Conservation (phyloP, 2,888 invertebrate genomes). For the Napeogenes sylphis region DNA sequence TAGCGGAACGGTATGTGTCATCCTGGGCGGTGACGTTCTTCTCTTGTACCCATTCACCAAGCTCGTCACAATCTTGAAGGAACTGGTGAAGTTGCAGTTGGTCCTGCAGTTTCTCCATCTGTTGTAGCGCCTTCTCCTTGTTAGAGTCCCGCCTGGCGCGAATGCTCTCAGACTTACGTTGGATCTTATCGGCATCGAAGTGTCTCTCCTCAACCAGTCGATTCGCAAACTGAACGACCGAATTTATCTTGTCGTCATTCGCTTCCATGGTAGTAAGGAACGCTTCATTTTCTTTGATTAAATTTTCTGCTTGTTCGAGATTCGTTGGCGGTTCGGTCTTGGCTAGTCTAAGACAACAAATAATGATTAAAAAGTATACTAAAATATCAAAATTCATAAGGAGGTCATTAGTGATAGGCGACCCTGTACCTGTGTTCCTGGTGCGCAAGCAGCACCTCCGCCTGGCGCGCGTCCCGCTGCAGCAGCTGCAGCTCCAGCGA, state of each 20-base stretch:
- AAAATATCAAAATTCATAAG: not conserved
- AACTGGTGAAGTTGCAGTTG: slow-evolving; percentile 97
- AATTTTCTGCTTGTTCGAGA: slow-evolving; percentile 97
- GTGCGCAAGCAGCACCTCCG: slow-evolving; percentile 97
- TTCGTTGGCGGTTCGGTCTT: slow-evolving; percentile 97
- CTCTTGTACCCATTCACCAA: slow-evolving; percentile 99
- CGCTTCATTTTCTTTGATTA: slow-evolving; percentile 98
- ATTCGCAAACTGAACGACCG: slow-evolving; percentile 95
- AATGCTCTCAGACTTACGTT: slow-evolving; percentile 96
- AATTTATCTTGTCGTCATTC: slow-evolving; percentile 99
- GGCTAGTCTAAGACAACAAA: slow-evolving; percentile 76
- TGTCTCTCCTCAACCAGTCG: slow-evolving; percentile 94
- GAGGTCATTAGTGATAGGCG: not conserved
- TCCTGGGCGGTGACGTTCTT: slow-evolving; percentile 99
- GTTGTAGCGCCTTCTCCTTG: slow-evolving; percentile 92
- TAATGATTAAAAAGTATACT: not conserved
- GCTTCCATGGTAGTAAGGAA: slow-evolving; percentile 99
- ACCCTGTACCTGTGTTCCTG: slow-evolving; percentile 90
- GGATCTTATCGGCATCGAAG: slow-evolving; percentile 97
- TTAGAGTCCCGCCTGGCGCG: slow-evolving; percentile 93
- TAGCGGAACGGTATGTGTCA: slow-evolving; percentile 98
- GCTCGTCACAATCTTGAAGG: slow-evolving; percentile 94
- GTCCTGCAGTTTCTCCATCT: slow-evolving; percentile 95
- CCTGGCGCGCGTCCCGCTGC: slow-evolving; percentile 97
- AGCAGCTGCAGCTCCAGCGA: slow-evolving; percentile 96